These are phyloP conservation scores for Conopomorpha cramerella DNA, from an alignment of 1,140 invertebrate genomes.

Conservation along the genomic window DNA sequence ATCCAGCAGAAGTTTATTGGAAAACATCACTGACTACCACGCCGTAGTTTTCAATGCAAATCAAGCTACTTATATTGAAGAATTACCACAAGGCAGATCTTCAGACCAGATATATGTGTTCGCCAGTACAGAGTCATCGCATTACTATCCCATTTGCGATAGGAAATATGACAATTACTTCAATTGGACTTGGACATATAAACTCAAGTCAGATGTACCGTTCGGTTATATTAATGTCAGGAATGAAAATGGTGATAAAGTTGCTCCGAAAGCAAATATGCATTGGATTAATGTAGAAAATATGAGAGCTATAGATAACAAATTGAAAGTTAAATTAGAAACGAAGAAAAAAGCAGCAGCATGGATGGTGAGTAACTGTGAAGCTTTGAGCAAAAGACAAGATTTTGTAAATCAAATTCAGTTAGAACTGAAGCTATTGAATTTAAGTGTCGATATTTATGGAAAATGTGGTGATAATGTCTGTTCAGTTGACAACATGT, in stretches of 20 bases:
- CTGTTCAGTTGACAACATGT: slow-evolving; percentile 18
- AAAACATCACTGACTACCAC: slow-evolving; percentile 15
- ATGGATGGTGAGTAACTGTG: slow-evolving; percentile 72
- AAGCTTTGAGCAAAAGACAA: slow-evolving; percentile 55
- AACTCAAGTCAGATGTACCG: slow-evolving; percentile 65
- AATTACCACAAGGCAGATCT: slow-evolving; percentile 19
- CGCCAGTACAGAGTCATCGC: slow-evolving; percentile 39
- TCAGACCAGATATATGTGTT: slow-evolving; percentile 43
- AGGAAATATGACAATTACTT: slow-evolving; percentile 31
- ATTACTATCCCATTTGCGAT: slow-evolving; percentile 18
- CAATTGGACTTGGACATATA: slow-evolving; percentile 70
- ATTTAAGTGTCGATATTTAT: slow-evolving; percentile 65
- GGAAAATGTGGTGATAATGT: slow-evolving; percentile 63
- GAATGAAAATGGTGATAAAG: slow-evolving; percentile 19
- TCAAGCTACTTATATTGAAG: slow-evolving; percentile 6
- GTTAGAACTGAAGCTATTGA: slow-evolving; percentile 44
- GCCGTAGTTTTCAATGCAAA: slow-evolving; percentile 13
- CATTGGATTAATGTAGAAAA: slow-evolving; percentile 26
- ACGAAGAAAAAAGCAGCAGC: slow-evolving; percentile 52
- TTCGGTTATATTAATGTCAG: slow-evolving; percentile 50
- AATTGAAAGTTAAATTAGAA: slow-evolving; percentile 23
- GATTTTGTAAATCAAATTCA: slow-evolving; percentile 62
- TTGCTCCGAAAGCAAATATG: slow-evolving; percentile 25
- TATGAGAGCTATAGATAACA: slow-evolving; percentile 22
- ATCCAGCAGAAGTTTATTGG: slow-evolving; percentile 6